Percentiles rank a stretch among this genome's conserved stretches.
Conservation (phyloP, 2,888 invertebrate genomes). For the Tetranychus truncatus region DNA sequence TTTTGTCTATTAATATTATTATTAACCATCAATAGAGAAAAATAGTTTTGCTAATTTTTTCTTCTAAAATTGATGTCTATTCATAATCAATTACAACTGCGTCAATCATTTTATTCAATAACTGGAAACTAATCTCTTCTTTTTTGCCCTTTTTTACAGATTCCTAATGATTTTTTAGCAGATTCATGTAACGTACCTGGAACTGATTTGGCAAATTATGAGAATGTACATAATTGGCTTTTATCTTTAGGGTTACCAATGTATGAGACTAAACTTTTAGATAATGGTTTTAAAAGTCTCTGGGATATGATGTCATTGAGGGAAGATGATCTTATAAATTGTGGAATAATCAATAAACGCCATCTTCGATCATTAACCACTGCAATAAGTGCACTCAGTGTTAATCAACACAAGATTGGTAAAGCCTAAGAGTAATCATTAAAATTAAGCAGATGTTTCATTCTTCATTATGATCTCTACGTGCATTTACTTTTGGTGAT, state of each 20-base stretch:
- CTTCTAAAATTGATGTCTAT: background rate
- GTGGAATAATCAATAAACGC: constrained; percentile 23
- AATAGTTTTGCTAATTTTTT: too few relatives aligned
- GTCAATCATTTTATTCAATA: background rate
- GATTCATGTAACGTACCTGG: constrained; percentile 30
- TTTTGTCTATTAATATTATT: background rate
- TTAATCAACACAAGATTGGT: constrained; percentile 9
- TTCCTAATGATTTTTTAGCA: constrained; percentile 31
- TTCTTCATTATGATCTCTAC: background rate
- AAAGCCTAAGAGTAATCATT: background rate
- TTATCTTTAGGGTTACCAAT: constrained; percentile 33
- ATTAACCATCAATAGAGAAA: background rate
- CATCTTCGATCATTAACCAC: constrained; percentile 24
- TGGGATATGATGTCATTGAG: constrained; percentile 15
- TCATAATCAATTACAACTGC: background rate
- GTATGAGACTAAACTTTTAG: constrained; percentile 28
- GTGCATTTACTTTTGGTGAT: background rate
- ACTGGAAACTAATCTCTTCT: background rate
- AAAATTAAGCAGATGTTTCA: background rate
- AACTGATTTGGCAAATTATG: constrained; percentile 31
- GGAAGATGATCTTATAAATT: constrained; percentile 23
- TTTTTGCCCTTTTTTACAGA: constrained; percentile 25
- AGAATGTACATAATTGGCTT: constrained; percentile 32
- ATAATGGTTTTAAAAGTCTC: constrained; percentile 20
- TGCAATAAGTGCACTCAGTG: constrained; percentile 24